Conservation (phyloP, 2,797 vertebrate species). For the Antrozous pallidus region DNA sequence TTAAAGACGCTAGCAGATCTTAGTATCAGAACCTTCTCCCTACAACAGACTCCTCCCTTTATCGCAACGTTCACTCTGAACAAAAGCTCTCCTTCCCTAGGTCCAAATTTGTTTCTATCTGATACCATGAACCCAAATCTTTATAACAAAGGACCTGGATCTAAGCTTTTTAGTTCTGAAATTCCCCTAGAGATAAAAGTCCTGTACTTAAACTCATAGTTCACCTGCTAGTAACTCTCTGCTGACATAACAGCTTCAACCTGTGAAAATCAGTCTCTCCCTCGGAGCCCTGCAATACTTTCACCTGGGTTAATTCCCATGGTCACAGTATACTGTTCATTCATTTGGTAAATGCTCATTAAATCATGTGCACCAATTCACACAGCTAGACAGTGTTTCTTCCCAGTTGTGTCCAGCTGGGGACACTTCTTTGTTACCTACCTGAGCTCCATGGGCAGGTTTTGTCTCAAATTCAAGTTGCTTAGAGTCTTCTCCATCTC, state of each 20-base stretch:
- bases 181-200: background rate
- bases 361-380: accelerated
- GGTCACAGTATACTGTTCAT: accelerated
- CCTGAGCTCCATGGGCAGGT: background rate
- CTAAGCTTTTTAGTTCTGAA: background rate
- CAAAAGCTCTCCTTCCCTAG: background rate
- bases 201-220: background rate
- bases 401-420: background rate
- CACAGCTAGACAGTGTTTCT: background rate
- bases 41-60: background rate
- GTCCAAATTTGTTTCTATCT: background rate
- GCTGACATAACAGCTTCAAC: accelerated
- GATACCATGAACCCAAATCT: background rate
- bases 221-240: accelerated
- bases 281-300: accelerated
- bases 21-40: too few species aligned
- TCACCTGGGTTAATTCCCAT: accelerated
- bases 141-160: accelerated
- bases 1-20: accelerated
- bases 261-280: background rate
- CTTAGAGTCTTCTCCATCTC: background rate
- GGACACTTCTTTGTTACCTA: background rate
- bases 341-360: background rate
- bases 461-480: too few species aligned
- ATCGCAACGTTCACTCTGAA: accelerated